These are phyloP conservation scores for Crocodylus rhombifer DNA, from an alignment of 2,797 vertebrate genomes.

Conservation along the genomic window DNA sequence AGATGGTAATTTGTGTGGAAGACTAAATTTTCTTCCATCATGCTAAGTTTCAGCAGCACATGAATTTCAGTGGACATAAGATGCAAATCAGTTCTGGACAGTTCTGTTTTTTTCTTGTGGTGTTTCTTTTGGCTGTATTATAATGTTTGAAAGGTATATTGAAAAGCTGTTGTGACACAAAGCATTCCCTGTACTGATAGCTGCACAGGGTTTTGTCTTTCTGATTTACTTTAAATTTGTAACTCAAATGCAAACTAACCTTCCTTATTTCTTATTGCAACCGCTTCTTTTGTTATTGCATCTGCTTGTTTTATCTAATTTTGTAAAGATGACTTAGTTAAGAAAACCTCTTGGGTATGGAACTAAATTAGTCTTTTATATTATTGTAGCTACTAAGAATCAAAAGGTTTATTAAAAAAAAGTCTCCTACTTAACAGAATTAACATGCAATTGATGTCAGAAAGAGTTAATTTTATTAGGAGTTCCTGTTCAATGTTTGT, in stretches of 20 bases:
- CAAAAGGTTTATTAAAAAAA: neutral
- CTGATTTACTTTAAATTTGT: rapidly evolving
- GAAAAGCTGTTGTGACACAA: rapidly evolving
- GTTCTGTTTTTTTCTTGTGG: neutral
- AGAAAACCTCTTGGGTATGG: neutral
- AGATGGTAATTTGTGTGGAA: neutral
- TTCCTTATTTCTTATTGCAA: neutral
- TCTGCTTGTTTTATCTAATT: neutral
- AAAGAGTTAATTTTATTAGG: neutral
- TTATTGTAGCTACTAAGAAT: neutral
- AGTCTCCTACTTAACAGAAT: neutral
- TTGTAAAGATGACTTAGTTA: neutral
- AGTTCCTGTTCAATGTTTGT: rapidly evolving
- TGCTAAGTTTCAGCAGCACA: neutral
- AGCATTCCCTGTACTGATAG: no score
- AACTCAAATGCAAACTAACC: neutral
- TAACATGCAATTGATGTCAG: neutral
- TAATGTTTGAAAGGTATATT: neutral
- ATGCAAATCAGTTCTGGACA: neutral
- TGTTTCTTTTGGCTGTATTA: neutral
- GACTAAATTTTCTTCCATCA: neutral
- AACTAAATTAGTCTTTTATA: neutral
- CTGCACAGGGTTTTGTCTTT: neutral
- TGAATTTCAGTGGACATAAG: neutral
- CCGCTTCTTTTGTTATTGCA: neutral